Evolutionary conservation across 2,797 vertebrate species (phyloP).

Genomic region (Tachyglossus aculeatus): DNA sequence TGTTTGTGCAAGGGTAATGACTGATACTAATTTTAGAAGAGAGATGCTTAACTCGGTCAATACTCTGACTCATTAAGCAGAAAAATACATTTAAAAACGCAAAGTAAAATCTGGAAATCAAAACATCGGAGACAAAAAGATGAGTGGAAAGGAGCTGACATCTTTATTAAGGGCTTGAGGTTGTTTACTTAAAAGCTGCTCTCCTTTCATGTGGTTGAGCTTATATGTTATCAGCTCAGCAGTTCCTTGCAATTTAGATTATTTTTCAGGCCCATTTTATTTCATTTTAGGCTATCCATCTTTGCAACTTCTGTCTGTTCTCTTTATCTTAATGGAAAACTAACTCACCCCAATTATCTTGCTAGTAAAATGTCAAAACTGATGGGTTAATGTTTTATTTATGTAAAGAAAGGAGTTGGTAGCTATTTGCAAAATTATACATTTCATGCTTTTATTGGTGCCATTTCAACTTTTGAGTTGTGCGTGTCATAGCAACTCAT

Average conservation of each 20-base stretch:
- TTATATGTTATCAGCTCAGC: too few species aligned
- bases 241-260: not conserved
- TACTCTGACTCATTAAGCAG: not conserved
- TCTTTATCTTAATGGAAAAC: not conserved
- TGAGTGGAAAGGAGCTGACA: not conserved
- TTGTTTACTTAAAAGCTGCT: not conserved
- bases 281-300: not conserved
- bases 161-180: not conserved
- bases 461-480: not conserved
- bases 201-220: not conserved
- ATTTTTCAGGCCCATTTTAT: not conserved
- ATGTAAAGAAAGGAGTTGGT: not conserved
- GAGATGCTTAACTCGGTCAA: too few species aligned
- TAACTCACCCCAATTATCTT: not conserved
- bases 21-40: too few species aligned
- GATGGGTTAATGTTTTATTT: not conserved
- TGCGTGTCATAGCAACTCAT: not conserved
- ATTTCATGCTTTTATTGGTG: not conserved
- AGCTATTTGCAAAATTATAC: conserved; percentile 3
- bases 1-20: too few species aligned
- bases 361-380: conserved; percentile 6
- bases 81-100: not conserved
- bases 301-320: conserved; percentile 1
- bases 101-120: not conserved
- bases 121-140: not conserved